phyloP scores from a whole-genome alignment of 2,888 invertebrate species.

The Gryllus longicercus region DNA sequence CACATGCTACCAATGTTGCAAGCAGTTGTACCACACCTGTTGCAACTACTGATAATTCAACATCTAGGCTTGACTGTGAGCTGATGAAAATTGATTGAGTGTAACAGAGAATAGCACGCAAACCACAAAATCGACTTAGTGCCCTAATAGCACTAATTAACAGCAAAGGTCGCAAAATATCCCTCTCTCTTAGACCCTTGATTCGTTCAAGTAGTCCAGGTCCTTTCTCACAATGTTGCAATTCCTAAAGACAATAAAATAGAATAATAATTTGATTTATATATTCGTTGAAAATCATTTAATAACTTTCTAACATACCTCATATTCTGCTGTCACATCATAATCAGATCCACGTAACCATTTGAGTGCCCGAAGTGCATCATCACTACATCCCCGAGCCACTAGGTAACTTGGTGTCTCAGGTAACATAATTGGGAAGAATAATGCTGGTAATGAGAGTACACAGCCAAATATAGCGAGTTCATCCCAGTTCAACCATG shows the following conservation, averaged over 20 bases:
- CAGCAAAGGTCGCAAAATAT: slow-evolving; percentile 31
- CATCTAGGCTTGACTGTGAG: slow-evolving; percentile 33
- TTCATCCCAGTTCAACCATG: slow-evolving; percentile 35
- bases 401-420: slow-evolving; percentile 36
- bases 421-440: slow-evolving; percentile 35
- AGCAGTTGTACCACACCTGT: slow-evolving; percentile 43
- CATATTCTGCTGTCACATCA: slow-evolving; percentile 35
- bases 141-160: slow-evolving; percentile 32
- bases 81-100: slow-evolving; percentile 32
- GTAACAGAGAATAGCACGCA: slow-evolving; percentile 37
- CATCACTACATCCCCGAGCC: slow-evolving; percentile 28
- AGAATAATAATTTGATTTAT: neutral
- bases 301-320: slow-evolving; percentile 25
- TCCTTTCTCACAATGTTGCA: slow-evolving; percentile 33
- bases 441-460: slow-evolving; percentile 34
- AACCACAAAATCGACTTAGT: slow-evolving; percentile 37
- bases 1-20: slow-evolving; percentile 39
- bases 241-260: slow-evolving; percentile 32
- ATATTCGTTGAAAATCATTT: neutral
- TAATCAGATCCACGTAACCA: slow-evolving; percentile 34
- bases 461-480: slow-evolving; percentile 36
- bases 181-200: slow-evolving; percentile 30
- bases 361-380: slow-evolving; percentile 33
- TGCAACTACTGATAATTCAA: slow-evolving; percentile 39
- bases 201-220: slow-evolving; percentile 30